Base-by-base conservation (phyloP, 2,888 invertebrate genomes). In the Pseudococcus jackbeardsleyi region DNA sequence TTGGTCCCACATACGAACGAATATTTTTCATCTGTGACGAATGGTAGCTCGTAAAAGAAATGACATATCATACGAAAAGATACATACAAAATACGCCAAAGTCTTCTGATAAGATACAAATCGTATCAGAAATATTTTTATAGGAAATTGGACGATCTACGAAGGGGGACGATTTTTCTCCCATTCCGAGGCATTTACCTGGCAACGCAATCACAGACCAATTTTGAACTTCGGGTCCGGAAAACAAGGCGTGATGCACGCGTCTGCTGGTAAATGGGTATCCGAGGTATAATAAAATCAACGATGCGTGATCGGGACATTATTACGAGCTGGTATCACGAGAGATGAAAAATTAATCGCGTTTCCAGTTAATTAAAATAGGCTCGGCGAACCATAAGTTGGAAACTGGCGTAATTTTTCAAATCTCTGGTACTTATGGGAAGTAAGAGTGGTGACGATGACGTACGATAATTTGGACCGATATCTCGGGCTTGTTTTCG, bases 241-340 rank as follows among this genome's bases (percentile, higher is more conserved):
- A 59, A 59, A 59, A 59, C 19, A 7, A 59, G 19, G 9, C 59
- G 19, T 59, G 59, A 19, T 59, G 19, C 59, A 59, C 59, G 59
- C 59, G 59, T 59, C 59, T 7, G 19, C 6, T 19, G 15, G 19
- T 19, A 54, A n/a, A 19, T 59, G 19, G 19, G 19, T 9, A 19
- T 59, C 59, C 19, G 9, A 59, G 19, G 59, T 59, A 59, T 19
- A 59, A 19, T 19, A 59, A 59, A 59, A 59, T 59, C 59, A 59
- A 59, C 59, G 59, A 59, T 3, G 59, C 59, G 59, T 59, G 59
- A 59, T 59, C 19, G 19, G 19, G 19, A 59, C 59, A 59, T 19
- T 59, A 59, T 59, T 59, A 59, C 59, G 59, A 59, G n/a, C 59
- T 59, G 19, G 59, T 59, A 59, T 59, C 59, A 59, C 59, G 59